Conservation (phyloP, 2,888 invertebrate genomes). For the Lasioglossum vierecki region DNA sequence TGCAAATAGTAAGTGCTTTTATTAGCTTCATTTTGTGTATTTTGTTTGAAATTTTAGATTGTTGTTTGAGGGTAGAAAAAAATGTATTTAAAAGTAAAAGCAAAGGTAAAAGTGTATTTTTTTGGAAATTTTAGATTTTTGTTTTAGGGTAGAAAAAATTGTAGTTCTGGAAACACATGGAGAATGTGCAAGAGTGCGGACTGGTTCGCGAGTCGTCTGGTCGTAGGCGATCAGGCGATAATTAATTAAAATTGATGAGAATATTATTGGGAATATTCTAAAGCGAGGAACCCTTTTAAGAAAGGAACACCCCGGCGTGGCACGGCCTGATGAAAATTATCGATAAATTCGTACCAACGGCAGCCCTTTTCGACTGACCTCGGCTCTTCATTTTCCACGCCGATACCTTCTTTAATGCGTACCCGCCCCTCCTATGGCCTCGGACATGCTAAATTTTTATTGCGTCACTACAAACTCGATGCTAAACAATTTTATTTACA, state of each 20-base stretch:
- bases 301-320: neutral
- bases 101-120: too few species aligned
- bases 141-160: neutral
- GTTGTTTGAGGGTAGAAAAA: neutral
- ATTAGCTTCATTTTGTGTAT: neutral
- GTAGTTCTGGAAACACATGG: neutral
- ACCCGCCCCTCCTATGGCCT: neutral
- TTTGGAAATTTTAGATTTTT: neutral
- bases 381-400: constrained; percentile 45
- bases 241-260: neutral
- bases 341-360: constrained; percentile 32
- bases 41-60: neutral
- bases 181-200: neutral
- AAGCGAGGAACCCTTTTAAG: neutral
- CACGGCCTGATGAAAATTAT: constrained; percentile 36
- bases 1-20: neutral
- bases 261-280: neutral
- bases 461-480: constrained; percentile 6
- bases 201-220: neutral
- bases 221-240: neutral
- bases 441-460: constrained; percentile 24
- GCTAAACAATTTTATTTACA: neutral
- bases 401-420: constrained; percentile 22
- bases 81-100: neutral
- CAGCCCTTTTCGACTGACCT: constrained; percentile 31